Conservation (phyloP, 35 echinoderm and acorn worm genomes). For the Lytechinus pictus region DNA sequence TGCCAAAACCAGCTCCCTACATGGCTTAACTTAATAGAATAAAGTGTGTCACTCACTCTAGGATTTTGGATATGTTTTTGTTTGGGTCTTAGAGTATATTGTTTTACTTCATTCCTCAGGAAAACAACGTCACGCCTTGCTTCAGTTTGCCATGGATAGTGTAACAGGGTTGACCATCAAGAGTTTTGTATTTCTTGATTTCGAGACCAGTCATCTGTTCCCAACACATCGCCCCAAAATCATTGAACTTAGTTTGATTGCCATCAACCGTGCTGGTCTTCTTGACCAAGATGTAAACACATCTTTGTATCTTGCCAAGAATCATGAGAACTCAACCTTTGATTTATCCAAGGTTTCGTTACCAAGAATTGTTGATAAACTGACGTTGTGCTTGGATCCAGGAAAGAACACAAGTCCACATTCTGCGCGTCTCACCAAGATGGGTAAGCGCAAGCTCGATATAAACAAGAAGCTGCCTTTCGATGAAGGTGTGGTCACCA, state of each 20-base stretch:
- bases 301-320: background rate
- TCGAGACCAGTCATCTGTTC: conserved; percentile 67
- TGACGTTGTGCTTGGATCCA: conserved; percentile 78
- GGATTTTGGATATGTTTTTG: no score
- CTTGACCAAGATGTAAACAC: background rate
- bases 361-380: conserved; percentile 77
- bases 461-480: conserved; percentile 51
- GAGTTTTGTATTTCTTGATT: conserved; percentile 89
- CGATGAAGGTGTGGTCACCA: conserved; percentile 42
- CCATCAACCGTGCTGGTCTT: conserved; percentile 69
- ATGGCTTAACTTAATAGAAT: no score
- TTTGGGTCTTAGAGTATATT: no score
- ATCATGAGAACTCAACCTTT: background rate
- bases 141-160: background rate
- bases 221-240: conserved; percentile 65
- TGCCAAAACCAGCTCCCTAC: no score
- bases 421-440: conserved; percentile 55
- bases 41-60: no score
- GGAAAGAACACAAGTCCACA: conserved; percentile 58
- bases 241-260: conserved; percentile 79
- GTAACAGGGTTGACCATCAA: conserved; percentile 23
- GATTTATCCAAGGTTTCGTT: background rate
- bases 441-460: conserved; percentile 60
- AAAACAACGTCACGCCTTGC: background rate
- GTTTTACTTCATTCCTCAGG: background rate